Percentiles rank a stretch among this genome's conserved stretches.
phyloP scores from a whole-genome alignment of 2,113 vertebrate species.

The Corythornis vintsioides region DNA sequence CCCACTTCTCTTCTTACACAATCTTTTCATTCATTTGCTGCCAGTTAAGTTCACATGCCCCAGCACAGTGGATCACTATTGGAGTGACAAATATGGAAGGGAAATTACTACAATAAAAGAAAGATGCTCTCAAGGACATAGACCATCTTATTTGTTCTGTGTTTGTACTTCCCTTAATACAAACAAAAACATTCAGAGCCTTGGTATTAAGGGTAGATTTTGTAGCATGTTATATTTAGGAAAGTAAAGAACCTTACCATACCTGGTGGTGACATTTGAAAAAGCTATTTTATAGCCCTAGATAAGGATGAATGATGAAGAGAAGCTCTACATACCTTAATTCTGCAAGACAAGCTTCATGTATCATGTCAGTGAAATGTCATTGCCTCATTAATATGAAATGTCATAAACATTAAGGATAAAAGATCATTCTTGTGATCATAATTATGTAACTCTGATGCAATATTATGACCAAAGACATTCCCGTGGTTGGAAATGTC shows the following conservation, averaged over 20 bases:
- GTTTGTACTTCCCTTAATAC: conserved; percentile 11
- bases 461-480: conserved; percentile 43
- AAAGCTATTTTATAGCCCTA: neutral
- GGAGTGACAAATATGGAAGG: neutral
- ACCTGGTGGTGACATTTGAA: neutral
- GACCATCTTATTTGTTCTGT: conserved; percentile 28
- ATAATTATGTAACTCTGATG: conserved; percentile 54
- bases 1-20: neutral
- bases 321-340: neutral
- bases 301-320: neutral
- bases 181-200: neutral
- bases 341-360: neutral
- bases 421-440: conserved; percentile 38
- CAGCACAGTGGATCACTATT: neutral
- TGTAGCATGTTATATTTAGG: neutral
- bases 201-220: neutral
- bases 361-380: conserved; percentile 41
- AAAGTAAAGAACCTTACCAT: neutral
- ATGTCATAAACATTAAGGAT: conserved; percentile 26
- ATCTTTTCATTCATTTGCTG: neutral
- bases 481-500: conserved; percentile 34
- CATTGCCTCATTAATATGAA: neutral
- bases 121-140: neutral
- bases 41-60: neutral
- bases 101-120: neutral